These are phyloP conservation scores for Astropecten irregularis DNA, from an alignment of 53 echinoderm and acorn worm genomes.

Conservation along the genomic window DNA sequence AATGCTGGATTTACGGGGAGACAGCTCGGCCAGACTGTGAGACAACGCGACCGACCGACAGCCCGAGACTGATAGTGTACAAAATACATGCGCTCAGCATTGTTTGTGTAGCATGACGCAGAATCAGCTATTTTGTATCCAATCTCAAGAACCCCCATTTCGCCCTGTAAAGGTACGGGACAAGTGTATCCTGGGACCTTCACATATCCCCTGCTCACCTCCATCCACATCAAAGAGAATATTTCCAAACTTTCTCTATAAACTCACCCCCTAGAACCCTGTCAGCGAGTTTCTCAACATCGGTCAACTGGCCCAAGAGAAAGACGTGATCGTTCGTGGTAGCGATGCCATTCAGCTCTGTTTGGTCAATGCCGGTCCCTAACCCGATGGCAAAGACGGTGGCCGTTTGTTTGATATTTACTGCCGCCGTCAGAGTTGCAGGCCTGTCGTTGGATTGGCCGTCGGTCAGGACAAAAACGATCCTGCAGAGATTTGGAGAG, in stretches of 20 bases:
- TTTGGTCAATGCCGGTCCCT: conserved; percentile 49
- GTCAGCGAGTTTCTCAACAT: background rate
- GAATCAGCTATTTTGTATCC: too few relatives aligned
- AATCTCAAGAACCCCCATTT: too few relatives aligned
- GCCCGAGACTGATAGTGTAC: too few relatives aligned
- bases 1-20: background rate
- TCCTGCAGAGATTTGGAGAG: conserved; percentile 4
- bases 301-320: background rate
- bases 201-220: too few relatives aligned
- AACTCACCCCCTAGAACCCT: background rate
- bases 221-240: too few relatives aligned
- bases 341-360: conserved; percentile 22
- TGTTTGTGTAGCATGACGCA: too few relatives aligned
- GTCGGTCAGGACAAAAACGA: conserved; percentile 69
- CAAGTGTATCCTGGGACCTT: too few relatives aligned
- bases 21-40: too few relatives aligned
- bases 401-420: conserved; percentile 2
- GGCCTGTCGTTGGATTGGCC: conserved; percentile 60
- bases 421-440: background rate
- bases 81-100: too few relatives aligned
- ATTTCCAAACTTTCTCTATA: too few relatives aligned
- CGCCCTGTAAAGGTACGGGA: too few relatives aligned
- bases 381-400: conserved; percentile 67
- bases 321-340: background rate
- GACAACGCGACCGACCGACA: too few relatives aligned